A percentile compares a stretch with the other conserved stretches of the same genome.
Conservation (phyloP, 2,888 invertebrate genomes). For the Watsonalla binaria region DNA sequence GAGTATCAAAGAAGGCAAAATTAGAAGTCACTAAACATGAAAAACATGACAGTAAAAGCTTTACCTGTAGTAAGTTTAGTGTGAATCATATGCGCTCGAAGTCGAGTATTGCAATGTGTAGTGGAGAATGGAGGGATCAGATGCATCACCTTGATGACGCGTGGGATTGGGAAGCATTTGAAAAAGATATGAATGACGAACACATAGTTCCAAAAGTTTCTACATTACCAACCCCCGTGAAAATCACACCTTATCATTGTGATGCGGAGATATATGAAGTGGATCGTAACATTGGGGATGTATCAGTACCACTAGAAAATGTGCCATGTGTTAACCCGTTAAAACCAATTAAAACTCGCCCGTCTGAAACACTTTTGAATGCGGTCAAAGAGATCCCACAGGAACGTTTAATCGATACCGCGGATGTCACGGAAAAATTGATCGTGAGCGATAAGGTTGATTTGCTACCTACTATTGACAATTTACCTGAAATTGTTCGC, state of each 20-base stretch:
- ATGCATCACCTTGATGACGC: slow-evolving; percentile 81
- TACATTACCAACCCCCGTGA: slow-evolving; percentile 68
- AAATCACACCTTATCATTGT: slow-evolving; percentile 68
- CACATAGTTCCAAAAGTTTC: slow-evolving; percentile 66
- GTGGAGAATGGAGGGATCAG: slow-evolving; percentile 80
- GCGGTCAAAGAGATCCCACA: slow-evolving; percentile 76
- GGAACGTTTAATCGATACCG: slow-evolving; percentile 78
- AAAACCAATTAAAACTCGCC: slow-evolving; percentile 73
- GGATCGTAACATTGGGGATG: slow-evolving; percentile 71
- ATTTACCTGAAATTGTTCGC: slow-evolving; percentile 81
- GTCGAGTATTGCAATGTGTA: slow-evolving; percentile 68
- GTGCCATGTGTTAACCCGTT: slow-evolving; percentile 81
- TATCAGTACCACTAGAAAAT: slow-evolving; percentile 77
- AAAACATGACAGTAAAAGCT: slow-evolving; percentile 68
- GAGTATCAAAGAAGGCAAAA: slow-evolving; percentile 63
- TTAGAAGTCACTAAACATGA: slow-evolving; percentile 63
- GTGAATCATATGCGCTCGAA: slow-evolving; percentile 73
- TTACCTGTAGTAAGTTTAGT: slow-evolving; percentile 68
- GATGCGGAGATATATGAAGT: slow-evolving; percentile 74
- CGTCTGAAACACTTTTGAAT: slow-evolving; percentile 60
- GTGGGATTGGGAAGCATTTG: slow-evolving; percentile 82
- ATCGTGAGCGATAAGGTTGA: slow-evolving; percentile 72
- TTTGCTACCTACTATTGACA: slow-evolving; percentile 80
- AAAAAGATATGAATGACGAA: slow-evolving; percentile 76
- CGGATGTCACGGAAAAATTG: slow-evolving; percentile 80